phyloP scores from a whole-genome alignment of 2,797 vertebrate genomes.

The Chloroceryle inda region DNA sequence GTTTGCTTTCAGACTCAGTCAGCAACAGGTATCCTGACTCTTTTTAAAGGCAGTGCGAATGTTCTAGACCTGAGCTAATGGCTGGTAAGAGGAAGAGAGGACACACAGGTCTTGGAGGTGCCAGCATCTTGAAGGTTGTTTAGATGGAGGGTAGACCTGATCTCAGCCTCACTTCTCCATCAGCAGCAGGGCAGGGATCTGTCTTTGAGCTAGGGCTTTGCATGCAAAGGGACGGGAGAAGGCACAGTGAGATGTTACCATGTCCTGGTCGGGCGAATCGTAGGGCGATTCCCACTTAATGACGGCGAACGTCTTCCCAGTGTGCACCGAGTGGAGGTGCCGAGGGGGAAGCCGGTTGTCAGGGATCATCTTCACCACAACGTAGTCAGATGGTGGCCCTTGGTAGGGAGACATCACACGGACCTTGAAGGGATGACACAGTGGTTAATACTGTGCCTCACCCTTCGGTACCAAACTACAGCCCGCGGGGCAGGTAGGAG shows the following conservation, averaged over 20 bases:
- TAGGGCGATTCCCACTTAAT: conserved; percentile 97
- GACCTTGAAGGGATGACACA: conserved; percentile 81
- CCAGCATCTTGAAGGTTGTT: fast-evolving
- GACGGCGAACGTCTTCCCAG: conserved; percentile 86
- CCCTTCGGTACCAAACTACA: not conserved
- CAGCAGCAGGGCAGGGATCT: not conserved
- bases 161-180: not conserved
- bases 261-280: conserved; percentile 86
- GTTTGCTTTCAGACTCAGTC: not conserved
- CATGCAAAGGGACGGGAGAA: not conserved
- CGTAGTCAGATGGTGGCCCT: conserved; percentile 91
- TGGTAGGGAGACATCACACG: conserved; percentile 89
- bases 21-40: not conserved
- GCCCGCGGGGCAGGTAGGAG: not conserved
- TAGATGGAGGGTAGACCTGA: not conserved
- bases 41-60: fast-evolving
- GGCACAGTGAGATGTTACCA: conserved; percentile 81
- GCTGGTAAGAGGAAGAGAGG: not conserved
- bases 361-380: conserved; percentile 95
- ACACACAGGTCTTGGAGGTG: fast-evolving
- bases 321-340: conserved; percentile 90
- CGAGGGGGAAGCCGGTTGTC: conserved; percentile 94
- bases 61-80: not conserved
- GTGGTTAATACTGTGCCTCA: not conserved
- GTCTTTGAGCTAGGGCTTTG: not conserved